Base-by-base conservation (phyloP, 2,888 invertebrate genomes). In the Auanema freiburgensis region DNA sequence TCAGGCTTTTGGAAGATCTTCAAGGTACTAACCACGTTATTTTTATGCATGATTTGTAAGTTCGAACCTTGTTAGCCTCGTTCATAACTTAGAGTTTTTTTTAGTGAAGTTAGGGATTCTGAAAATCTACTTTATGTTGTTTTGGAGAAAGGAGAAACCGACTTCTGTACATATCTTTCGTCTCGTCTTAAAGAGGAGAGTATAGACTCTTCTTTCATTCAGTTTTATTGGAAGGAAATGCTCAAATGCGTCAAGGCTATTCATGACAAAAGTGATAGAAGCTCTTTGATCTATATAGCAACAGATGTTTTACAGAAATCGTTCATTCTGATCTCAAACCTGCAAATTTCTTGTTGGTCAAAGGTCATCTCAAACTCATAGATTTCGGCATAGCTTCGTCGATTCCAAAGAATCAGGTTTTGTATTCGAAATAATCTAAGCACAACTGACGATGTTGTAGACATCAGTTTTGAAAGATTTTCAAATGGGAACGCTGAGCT, bases 301-400 rank as follows among this genome's bases (percentile, higher is more conserved):
- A 25, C 14, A 4, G n/a, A 18, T 55, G 24, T 56, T 16, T 50
- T 60, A n/a, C 82, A 92, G 93, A 92, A 58, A 92, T 97, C 1
- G 92, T 97, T 77, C 97, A 97, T 86, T 91, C 93, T 0, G 97
- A 98, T 85, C 86, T 97, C 75, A 97, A 97, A 85, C 97, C 97
- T 0, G 93, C 93, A 0, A 97, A 97, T 86, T 98, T 97, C 85
- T 87, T 97, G 49, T 87, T 93, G 83, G 91, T 92, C 6, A 89
- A 89, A 69, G 92, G 91, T 1, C 88, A 90, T 50, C 85, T 97
- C 60, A 97, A 97, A 87, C 87, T 97, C 63, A 98, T 97, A 74
- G 97, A 97, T 87, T 97, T 97, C 87, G 97, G 96, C 59, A 94
- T 97, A 81, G 92, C 96, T 54, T 91, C 92, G 53, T 89, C 90